Base-by-base conservation (phyloP, 2,797 vertebrate species). In the Limosa lapponica region DNA sequence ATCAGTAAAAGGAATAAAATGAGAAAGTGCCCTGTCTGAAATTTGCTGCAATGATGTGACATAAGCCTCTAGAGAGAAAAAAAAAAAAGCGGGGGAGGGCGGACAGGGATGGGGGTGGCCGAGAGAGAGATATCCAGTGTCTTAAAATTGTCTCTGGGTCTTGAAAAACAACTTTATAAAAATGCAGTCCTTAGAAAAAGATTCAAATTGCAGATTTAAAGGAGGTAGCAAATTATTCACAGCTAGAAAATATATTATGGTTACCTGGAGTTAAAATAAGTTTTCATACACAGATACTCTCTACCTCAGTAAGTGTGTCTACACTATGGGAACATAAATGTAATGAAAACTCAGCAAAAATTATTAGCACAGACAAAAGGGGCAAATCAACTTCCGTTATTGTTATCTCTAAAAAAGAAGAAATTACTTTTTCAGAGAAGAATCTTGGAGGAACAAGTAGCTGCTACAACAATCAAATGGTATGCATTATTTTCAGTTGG, bases 111-210 rank as follows among this genome's bases (percentile, higher is more conserved):
- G 8, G 18, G 1, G 2, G 46, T 48, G 24, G 48, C 13, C 48
- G 16, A 57, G 5, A 46, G 10, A 23, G 0, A 49, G 4, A 59
- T 2, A 59, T 39, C 9, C 27, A 7, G 2, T 22, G 5, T 25
- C 41, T 71, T 86, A 70, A 90, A 83, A 87, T 32, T 0, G 4
- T 20, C 34, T 2, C 27, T 16, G 10, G 6, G 10, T 79, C 67
- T 75, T 66, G n/a, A 36, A 43, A 58, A 82, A 49, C 4, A 24
- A 18, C 5, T 49, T 87, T 41, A 13, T 10, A 61, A 74, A 74
- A 51, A 13, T 8, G 41, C 19, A 11, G 57, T 84, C 46, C 20
- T 82, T 73, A n/a, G 24, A 48, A 87, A 44, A 79, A 46, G 4
- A 82, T 34, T 66, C 9, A 9, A 66, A 65, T 3, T 67, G 44